Base-by-base conservation (phyloP, 2,113 vertebrate genomes). In the Lanius collurio region DNA sequence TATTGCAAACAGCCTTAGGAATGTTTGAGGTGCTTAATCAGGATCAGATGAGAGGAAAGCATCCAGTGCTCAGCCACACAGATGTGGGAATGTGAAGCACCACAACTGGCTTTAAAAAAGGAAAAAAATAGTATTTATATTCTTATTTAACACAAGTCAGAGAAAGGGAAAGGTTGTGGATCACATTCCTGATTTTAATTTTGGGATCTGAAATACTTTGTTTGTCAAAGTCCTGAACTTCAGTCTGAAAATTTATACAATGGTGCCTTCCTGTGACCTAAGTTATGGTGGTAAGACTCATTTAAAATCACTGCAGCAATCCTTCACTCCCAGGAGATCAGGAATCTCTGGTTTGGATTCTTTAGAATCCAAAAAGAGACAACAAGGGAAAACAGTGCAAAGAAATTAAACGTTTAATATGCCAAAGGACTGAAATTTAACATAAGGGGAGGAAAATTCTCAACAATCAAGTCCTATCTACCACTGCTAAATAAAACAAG, bases 31-130 rank as follows among this genome's bases (percentile, higher is more conserved):
- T 89, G 81, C 78, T 79, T 87, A 76, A 94, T 56, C 3, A 1
- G 39, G 44, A 96, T 87, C 90, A 90, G 93, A 94, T 79, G 81
- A 82, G 35, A 82, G 52, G 50, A 87, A 59, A 82, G 59, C n/a
- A 89, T 42, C 46, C 59, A 64, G 46, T 46, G 77, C 33, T 89
- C 56, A 56, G 69, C 52, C 77, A 89, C 62, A 67, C 44, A 80
- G 33, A 80, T 60, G 63, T 41, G 63, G 15, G 27, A 91, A n/a
- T 0, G 3, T 22, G 24, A 68, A 81, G 35, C 15, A 46, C 21
- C 24, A 62, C 8, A 89, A 60, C 1, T 59, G 13, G 27, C 44
- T 89, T 81, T 0, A 24, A 75, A 57, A 62, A 22, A n/a, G 30
- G 41, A 37, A 27, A 31, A 20, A 39, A 18, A 21, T 5, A 23